A percentile compares a stretch with the other conserved stretches of the same genome.
phyloP scores from a whole-genome alignment of 2,113 vertebrate species.

The Rhea pennata region DNA sequence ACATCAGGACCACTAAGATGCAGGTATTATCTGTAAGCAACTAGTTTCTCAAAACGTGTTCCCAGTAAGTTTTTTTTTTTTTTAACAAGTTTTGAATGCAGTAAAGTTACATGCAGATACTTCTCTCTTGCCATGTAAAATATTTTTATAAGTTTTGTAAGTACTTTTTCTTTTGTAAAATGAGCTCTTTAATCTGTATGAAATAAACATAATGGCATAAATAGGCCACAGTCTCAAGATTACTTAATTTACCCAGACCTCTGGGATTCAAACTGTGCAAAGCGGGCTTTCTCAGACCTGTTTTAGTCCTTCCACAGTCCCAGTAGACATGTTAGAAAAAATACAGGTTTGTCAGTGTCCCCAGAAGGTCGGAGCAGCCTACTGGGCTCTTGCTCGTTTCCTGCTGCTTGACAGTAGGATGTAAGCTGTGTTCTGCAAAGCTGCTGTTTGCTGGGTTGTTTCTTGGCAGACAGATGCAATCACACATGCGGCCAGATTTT shows the following conservation, averaged over 20 bases:
- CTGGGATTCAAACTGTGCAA: neutral
- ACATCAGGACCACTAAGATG: neutral
- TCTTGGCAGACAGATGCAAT: neutral
- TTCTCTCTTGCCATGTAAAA: neutral
- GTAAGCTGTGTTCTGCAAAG: fast-evolving
- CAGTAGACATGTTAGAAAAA: neutral
- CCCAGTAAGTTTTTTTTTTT: neutral
- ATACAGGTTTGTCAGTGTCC: neutral
- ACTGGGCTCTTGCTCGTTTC: neutral
- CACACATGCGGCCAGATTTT: neutral
- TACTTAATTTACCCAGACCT: neutral
- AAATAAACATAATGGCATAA: neutral
- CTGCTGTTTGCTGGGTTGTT: neutral
- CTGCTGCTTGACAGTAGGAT: neutral
- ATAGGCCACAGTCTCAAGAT: neutral
- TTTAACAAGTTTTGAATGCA: neutral
- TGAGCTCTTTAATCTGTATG: neutral
- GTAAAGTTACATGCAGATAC: neutral
- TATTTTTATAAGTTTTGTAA: neutral
- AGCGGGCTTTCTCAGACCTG: neutral
- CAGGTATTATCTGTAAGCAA: neutral
- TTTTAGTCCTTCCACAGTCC: neutral
- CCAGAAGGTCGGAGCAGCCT: neutral
- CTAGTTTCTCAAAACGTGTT: neutral
- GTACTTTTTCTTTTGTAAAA: neutral